Evolutionary conservation across 1,140 invertebrate genomes (phyloP), one percentile per base, ranked within the genome.

Genomic region (Melitaea cinxia): DNA sequence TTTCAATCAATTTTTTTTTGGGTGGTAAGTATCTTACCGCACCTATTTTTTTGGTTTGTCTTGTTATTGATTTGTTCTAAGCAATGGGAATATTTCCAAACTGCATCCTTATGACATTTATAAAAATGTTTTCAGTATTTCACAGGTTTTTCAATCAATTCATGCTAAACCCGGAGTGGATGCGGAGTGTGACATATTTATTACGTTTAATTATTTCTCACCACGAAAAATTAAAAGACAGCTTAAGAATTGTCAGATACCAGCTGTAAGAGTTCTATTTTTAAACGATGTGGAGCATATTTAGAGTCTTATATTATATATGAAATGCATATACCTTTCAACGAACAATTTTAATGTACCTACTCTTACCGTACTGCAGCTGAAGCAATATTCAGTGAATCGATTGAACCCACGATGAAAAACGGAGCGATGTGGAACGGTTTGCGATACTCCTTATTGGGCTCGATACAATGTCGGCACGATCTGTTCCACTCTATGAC

Each of bases 321-420:
- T 52, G 68, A 75, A 69, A 70, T 68, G 53, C 45, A 52, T 72
- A 77, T 71, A 65, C 68, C 65, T 79, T 70, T 77, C 75, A 78
- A 52, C 56, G 65, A 67, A 65, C 71, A 71, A 77, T 79, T 82
- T 83, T 78, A 81, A 83, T 79, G 71, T 71, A 66, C 50, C 54
- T 72, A 72, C 47, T 60, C 60, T 62, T 66, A 61, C 35, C 62
- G 30, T 58, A 59, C 37, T 60, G 55, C 47, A 62, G 49, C 47
- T 69, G 28, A 55, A 65, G 63, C 73, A 75, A 80, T 79, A 80
- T 73, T 62, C 59, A 75, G 19, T 55, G 67, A 62, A 82, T 75
- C 67, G 72, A 78, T 78, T 28, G 39, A 23, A 58, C 53, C 30
- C 65, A 35, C 37, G 68, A 69, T 70, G 64, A 76, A 77, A 76